Percentiles rank a stretch among this genome's conserved stretches.
phyloP scores from a whole-genome alignment of 2,888 invertebrate genomes.

The Nomada flava region DNA sequence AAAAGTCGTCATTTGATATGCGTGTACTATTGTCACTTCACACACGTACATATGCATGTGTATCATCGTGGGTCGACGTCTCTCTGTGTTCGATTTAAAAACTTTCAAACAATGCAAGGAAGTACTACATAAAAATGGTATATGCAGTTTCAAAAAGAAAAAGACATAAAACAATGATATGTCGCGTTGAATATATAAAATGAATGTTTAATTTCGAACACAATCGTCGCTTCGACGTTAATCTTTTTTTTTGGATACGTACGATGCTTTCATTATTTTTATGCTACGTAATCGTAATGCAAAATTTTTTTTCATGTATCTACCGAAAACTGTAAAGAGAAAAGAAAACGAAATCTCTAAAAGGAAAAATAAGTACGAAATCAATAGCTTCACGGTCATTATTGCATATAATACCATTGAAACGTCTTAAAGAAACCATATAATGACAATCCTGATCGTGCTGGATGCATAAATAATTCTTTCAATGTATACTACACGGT shows the following conservation, averaged over 20 bases:
- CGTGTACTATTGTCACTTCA: conserved; percentile 18
- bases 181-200: background rate
- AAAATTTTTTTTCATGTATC: background rate
- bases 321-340: background rate
- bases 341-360: conserved; percentile 41
- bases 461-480: conserved; percentile 14
- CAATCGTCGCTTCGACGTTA: background rate
- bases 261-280: background rate
- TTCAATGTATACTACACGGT: background rate
- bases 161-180: conserved; percentile 14
- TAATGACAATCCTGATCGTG: conserved; percentile 28
- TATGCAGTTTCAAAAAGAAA: background rate
- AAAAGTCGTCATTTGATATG: conserved; percentile 10
- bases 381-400: conserved; percentile 77
- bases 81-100: background rate
- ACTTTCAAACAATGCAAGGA: conserved; percentile 15
- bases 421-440: conserved; percentile 75
- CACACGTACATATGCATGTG: background rate
- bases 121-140: conserved; percentile 3
- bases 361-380: conserved; percentile 25
- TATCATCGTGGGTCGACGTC: background rate
- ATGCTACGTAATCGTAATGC: background rate
- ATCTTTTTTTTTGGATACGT: background rate
- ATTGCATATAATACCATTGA: conserved; percentile 68
- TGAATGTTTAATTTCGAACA: conserved; percentile 7